These are phyloP conservation scores for Emydocephalus ijimae DNA, from an alignment of 2,113 vertebrate genomes.

Conservation along the genomic window DNA sequence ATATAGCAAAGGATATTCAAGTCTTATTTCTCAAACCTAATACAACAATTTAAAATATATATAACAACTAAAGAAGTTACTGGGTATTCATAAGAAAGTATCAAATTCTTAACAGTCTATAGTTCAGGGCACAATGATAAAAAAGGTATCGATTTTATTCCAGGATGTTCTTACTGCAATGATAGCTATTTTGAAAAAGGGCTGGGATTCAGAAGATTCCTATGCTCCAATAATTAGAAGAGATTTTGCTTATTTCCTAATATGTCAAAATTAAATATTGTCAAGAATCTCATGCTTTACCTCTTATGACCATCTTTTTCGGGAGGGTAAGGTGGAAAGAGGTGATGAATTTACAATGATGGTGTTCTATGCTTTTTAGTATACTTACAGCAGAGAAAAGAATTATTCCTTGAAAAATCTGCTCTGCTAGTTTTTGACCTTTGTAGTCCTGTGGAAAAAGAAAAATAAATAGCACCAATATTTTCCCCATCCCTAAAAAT, in stretches of 20 bases:
- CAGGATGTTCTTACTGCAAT: not conserved
- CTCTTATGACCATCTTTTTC: not conserved
- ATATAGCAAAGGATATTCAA: slow-evolving; percentile 11
- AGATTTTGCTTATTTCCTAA: not conserved
- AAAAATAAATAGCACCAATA: not conserved
- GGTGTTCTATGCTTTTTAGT: not conserved
- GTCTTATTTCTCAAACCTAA: not conserved
- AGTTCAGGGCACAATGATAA: not conserved
- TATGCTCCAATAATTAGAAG: not conserved
- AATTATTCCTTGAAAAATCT: slow-evolving; percentile 96
- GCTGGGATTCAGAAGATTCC: not conserved
- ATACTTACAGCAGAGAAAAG: slow-evolving; percentile 90
- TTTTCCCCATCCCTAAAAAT: not conserved
- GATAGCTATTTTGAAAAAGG: not conserved
- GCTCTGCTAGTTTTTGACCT: slow-evolving; percentile 95
- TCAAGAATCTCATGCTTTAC: not conserved
- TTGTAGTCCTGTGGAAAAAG: slow-evolving; percentile 85
- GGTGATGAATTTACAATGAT: not conserved
- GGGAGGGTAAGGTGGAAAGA: not conserved
- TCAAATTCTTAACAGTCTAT: not conserved
- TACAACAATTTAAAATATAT: not conserved
- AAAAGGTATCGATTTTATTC: not conserved
- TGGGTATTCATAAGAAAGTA: not conserved
- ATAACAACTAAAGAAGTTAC: not conserved
- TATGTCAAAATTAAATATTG: not conserved